These are phyloP conservation scores for Struthio camelus DNA, from an alignment of 2,113 vertebrate species.

Conservation along the genomic window DNA sequence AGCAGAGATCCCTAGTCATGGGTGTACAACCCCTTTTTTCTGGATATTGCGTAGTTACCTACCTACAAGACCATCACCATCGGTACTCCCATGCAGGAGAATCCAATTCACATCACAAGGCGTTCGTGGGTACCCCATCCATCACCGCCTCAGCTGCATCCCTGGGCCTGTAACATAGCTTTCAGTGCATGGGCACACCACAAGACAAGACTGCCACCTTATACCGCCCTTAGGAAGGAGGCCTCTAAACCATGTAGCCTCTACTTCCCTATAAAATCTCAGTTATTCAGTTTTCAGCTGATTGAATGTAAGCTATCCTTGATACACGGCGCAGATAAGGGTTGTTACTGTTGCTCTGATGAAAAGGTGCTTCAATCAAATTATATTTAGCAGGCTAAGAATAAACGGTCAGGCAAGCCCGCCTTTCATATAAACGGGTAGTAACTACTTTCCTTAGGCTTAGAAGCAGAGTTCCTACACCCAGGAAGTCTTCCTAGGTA, in stretches of 20 bases:
- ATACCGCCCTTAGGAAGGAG: not conserved
- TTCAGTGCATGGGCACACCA: not conserved
- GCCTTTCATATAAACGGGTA: not conserved
- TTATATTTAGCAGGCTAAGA: not conserved
- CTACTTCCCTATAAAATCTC: not conserved
- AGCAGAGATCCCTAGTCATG: not conserved
- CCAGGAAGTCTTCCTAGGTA: not conserved
- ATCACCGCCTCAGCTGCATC: not conserved
- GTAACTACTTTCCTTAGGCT: rapidly evolving
- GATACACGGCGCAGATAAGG: not conserved
- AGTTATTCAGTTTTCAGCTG: not conserved
- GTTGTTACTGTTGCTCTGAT: not conserved
- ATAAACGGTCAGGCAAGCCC: not conserved
- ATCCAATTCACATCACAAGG: not conserved
- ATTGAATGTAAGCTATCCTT: not conserved
- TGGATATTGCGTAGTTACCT: not conserved
- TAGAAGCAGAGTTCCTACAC: not conserved
- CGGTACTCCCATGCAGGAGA: not conserved
- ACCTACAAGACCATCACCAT: rapidly evolving
- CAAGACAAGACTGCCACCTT: not conserved
- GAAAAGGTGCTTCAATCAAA: not conserved
- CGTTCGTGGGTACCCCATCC: not conserved
- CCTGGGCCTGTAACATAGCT: not conserved
- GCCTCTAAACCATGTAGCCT: rapidly evolving
- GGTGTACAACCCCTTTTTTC: rapidly evolving